phyloP scores from a whole-genome alignment of 2,797 vertebrate species.

The Enteromius unitaeniatus region DNA sequence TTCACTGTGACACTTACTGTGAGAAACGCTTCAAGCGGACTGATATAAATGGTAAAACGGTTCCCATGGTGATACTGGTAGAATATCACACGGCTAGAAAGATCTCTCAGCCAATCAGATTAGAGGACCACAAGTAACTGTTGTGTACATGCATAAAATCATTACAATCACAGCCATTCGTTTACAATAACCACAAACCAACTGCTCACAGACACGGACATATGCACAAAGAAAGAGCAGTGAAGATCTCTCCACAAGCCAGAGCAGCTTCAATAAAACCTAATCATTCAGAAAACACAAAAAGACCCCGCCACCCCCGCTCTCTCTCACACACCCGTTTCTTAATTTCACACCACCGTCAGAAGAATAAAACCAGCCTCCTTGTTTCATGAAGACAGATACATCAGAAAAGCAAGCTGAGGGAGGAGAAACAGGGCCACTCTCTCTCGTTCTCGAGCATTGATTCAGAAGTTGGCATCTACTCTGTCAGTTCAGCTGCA shows the following conservation, averaged over 20 bases:
- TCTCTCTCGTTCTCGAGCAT: conserved; percentile 52
- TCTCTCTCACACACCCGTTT: conserved; percentile 45
- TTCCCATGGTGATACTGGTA: not conserved
- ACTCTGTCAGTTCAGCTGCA: conserved; percentile 69
- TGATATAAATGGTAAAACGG: not conserved
- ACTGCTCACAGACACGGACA: conserved; percentile 9
- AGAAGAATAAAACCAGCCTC: conserved; percentile 74
- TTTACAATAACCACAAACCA: not conserved
- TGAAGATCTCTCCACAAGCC: conserved; percentile 10
- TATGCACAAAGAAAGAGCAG: not conserved
- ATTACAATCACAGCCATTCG: not conserved
- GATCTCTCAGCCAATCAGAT: not conserved
- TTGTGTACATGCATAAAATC: not conserved
- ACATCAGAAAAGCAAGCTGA: conserved; percentile 69
- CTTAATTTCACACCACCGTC: conserved; percentile 65
- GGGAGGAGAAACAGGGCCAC: conserved; percentile 21
- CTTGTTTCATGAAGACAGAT: conserved; percentile 69
- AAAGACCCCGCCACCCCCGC: conserved; percentile 43
- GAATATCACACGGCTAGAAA: not conserved
- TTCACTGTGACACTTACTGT: not conserved
- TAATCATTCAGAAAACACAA: conserved; percentile 63
- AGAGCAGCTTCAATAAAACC: conserved; percentile 59
- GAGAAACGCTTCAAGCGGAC: not conserved
- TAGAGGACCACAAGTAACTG: not conserved
- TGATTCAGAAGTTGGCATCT: conserved; percentile 72